A percentile compares a stretch with the other conserved stretches of the same genome.
Evolutionary conservation across 2,113 vertebrate genomes (phyloP).

Genomic region (Raja brachyura): DNA sequence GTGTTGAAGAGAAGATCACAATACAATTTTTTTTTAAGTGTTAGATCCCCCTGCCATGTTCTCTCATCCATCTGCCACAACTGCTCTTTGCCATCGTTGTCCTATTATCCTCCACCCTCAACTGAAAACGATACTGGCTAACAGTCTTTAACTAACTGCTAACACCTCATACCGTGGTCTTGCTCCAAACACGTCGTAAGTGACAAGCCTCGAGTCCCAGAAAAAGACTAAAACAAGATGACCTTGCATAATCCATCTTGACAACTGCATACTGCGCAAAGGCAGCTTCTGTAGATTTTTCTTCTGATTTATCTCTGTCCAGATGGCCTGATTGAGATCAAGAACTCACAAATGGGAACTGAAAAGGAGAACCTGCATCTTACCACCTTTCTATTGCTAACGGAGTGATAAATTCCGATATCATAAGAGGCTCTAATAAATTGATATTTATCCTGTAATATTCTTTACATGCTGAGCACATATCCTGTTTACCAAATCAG

Average conservation of each 20-base stretch:
- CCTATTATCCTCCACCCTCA: background rate
- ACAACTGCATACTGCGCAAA: constrained; percentile 4
- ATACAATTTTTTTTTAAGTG: background rate
- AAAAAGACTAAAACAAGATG: constrained; percentile 18
- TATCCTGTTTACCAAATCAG: background rate
- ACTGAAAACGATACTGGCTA: background rate
- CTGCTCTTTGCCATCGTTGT: background rate
- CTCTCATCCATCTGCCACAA: background rate
- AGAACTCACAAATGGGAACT: constrained; percentile 12
- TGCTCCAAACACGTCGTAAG: background rate
- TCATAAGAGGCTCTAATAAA: background rate
- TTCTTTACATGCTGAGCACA: background rate
- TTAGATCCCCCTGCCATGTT: background rate
- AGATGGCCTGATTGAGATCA: constrained; percentile 19
- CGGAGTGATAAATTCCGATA: background rate
- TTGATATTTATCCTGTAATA: background rate
- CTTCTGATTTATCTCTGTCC: background rate
- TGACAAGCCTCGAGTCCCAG: background rate
- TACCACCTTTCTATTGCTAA: background rate
- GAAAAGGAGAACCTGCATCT: background rate
- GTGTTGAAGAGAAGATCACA: background rate
- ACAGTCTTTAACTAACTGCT: background rate
- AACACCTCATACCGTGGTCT: background rate
- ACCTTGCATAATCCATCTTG: background rate
- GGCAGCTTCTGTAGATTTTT: background rate